These are phyloP conservation scores for Podarcis lilfordi DNA, from an alignment of 2,797 vertebrate species.

Conservation along the genomic window DNA sequence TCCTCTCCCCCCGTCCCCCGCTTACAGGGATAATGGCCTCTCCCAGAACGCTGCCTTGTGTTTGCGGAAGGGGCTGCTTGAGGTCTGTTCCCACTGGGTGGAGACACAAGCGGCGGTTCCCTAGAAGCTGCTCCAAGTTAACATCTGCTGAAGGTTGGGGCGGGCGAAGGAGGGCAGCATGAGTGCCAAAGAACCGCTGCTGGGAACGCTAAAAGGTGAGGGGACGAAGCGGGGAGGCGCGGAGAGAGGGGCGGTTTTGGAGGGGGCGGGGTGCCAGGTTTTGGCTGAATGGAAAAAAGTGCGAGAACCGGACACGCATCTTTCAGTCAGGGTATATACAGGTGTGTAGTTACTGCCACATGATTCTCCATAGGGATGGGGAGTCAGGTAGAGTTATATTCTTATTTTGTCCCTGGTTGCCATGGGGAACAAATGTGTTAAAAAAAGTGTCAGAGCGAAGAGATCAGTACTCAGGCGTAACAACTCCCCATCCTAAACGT, in stretches of 20 bases:
- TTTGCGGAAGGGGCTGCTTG: constrained; percentile 56
- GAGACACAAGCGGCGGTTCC: background rate
- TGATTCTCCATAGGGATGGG: background rate
- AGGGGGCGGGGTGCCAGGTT: background rate
- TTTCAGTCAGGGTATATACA: background rate
- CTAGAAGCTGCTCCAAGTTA: background rate
- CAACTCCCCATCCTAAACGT: background rate
- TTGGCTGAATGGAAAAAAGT: too few relatives aligned
- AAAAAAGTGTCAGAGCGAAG: background rate
- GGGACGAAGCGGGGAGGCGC: background rate
- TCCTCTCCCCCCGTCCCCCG: too few relatives aligned
- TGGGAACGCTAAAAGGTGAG: constrained; percentile 83
- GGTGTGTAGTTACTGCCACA: background rate
- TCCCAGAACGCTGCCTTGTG: constrained; percentile 25
- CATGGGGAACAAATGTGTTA: background rate
- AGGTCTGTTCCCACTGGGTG: background rate
- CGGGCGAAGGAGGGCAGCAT: constrained; percentile 55
- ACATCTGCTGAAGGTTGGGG: too few relatives aligned
- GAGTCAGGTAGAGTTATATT: background rate
- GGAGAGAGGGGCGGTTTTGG: background rate
- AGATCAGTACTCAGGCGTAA: background rate
- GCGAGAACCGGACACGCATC: background rate
- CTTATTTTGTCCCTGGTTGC: background rate
- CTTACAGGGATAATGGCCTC: background rate
- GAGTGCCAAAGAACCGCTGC: constrained; percentile 84